These are phyloP conservation scores for Ailuropoda melanoleuca DNA, from an alignment of 2,113 vertebrate species.

Conservation along the genomic window DNA sequence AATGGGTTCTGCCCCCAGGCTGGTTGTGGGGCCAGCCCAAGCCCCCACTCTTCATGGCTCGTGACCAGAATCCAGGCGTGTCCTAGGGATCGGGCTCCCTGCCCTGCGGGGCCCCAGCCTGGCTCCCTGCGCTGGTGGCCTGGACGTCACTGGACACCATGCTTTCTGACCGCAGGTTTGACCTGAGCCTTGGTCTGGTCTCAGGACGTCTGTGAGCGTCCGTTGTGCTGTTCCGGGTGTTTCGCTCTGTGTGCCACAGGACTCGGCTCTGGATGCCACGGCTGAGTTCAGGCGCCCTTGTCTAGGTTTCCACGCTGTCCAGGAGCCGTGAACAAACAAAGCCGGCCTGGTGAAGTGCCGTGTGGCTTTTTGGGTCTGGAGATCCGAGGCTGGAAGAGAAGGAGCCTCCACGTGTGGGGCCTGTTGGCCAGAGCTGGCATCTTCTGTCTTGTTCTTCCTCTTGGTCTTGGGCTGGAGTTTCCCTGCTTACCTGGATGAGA, in stretches of 20 bases:
- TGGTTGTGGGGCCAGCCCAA: neutral
- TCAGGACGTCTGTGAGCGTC: neutral
- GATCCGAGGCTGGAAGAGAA: neutral
- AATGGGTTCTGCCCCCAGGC: too few species aligned
- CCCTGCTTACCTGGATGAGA: neutral
- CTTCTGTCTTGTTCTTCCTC: neutral
- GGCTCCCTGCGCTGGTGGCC: fast-evolving
- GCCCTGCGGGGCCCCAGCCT: neutral
- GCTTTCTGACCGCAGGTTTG: fast-evolving
- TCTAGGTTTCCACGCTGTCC: too few species aligned
- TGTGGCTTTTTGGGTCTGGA: neutral
- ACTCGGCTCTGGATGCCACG: fast-evolving
- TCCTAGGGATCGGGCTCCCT: neutral
- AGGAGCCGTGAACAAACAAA: fast-evolving
- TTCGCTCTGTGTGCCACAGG: neutral
- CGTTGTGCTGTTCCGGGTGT: neutral
- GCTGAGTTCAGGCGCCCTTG: neutral
- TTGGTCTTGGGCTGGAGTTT: too few species aligned
- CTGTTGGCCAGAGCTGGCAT: fast-evolving
- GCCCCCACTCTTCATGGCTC: neutral
- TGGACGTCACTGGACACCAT: fast-evolving
- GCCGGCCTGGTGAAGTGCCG: fast-evolving
- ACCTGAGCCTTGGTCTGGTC: neutral
- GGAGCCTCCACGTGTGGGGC: neutral
- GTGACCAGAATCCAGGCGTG: neutral